Conservation (phyloP, 1,140 invertebrate species). For the Pantala flavescens region DNA sequence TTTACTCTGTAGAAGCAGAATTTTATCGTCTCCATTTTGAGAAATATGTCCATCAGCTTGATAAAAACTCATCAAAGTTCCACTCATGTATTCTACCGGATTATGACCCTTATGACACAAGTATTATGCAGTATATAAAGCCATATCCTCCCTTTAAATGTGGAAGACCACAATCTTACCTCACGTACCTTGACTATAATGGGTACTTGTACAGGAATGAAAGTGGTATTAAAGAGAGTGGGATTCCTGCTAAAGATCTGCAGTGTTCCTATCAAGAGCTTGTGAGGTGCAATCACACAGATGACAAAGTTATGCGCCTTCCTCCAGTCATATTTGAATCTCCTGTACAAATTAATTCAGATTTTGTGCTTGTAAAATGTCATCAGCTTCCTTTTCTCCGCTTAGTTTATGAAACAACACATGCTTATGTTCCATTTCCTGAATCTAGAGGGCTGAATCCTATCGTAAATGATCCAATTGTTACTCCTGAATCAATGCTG, state of each 20-base stretch:
- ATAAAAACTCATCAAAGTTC: not conserved
- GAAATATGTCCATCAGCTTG: not conserved
- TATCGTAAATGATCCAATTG: not conserved
- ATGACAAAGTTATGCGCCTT: conserved; percentile 6
- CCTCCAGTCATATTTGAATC: not conserved
- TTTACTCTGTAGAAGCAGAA: not conserved
- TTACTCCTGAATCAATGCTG: not conserved
- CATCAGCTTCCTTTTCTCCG: not conserved
- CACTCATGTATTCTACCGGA: conserved; percentile 16
- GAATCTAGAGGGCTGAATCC: not conserved
- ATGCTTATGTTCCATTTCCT: not conserved
- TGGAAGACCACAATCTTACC: conserved; percentile 14
- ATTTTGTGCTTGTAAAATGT: conserved; percentile 14
- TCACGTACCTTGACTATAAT: conserved; percentile 17
- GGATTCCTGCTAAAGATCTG: not conserved
- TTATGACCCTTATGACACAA: conserved; percentile 18
- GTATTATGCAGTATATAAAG: conserved; percentile 3
- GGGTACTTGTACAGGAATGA: conserved; percentile 17
- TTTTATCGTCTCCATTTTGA: not conserved
- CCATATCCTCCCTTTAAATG: not conserved
- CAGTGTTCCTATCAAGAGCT: conserved; percentile 14
- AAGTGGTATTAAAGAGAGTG: conserved; percentile 2
- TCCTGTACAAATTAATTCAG: not conserved
- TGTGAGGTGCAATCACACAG: not conserved
- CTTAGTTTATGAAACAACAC: conserved; percentile 12